Evolutionary conservation across 2,888 invertebrate genomes (phyloP), one percentile per base, ranked within the genome.

Genomic region (Cephus runcator): DNA sequence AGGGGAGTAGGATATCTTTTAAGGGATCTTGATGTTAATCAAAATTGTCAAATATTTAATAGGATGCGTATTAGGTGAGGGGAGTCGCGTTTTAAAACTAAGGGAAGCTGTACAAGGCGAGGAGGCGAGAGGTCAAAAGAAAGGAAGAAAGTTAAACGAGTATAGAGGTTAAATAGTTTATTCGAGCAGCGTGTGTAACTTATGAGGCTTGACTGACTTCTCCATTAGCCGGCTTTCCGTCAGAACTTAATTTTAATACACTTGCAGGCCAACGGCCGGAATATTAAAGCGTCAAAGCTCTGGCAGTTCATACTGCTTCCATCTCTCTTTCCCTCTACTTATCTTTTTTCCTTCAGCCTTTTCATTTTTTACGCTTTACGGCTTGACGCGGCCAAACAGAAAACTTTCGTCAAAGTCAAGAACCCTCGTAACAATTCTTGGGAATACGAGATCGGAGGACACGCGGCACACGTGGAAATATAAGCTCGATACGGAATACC

Each of bases 191-290:
- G 81, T 86, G 87, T 85, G 83, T 87, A 87, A 88, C 85, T 88
- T 84, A 82, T 84, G 75, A 82, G 82, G 85, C 84, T 88, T 86
- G 87, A 89, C 87, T 88, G 87, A 88, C 88, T 89, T 86, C 86
- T 88, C 87, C 86, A 88, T 89, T 89, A 89, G 83, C 79, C 77
- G 76, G 77, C 81, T 79, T 81, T 81, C 83, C 82, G 82, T 82
- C 83, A 82, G 84, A 87, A 87, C 85, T 88, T 88, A 77, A 81
- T 87, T 84, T 88, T 88, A 88, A 88, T 87, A 84, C 85, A 83
- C 83, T 83, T 78, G 80, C 83, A 76, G 81, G 77, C 71, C 71
- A 34, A 71, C 71, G n/a, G 74, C 11, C 35, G 74, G 23, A 74
- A 74, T 74, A 74, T 74, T 74, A 74, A 74, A 74, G 30, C 74